Evolutionary conservation across 2,888 invertebrate genomes (phyloP).

Genomic region (Pecten maximus): DNA sequence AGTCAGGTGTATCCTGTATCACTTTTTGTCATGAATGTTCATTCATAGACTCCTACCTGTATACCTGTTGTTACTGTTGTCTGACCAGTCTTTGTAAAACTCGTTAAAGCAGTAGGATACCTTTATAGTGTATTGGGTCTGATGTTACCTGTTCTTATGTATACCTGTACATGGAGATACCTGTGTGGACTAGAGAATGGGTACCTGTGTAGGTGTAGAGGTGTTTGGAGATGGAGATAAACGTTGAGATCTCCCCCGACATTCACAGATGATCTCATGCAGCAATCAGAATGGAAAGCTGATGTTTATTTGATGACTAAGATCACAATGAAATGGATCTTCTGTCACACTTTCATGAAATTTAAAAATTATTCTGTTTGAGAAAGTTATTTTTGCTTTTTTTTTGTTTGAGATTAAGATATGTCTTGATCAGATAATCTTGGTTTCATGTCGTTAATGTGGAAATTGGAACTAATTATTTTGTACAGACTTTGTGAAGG

Average conservation of each 20-base stretch:
- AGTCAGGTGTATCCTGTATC: conserved; percentile 19
- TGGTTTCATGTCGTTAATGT: neutral
- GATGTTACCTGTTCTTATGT: neutral
- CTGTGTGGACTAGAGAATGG: neutral
- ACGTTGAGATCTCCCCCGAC: neutral
- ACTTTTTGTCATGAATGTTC: neutral
- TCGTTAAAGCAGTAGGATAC: neutral
- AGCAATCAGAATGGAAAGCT: neutral
- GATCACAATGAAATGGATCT: neutral
- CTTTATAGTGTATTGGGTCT: neutral
- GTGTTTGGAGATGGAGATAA: neutral
- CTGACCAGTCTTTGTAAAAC: neutral
- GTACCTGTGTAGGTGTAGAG: neutral
- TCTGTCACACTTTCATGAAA: neutral
- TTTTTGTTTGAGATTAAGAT: neutral
- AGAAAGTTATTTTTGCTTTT: neutral
- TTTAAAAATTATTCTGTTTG: neutral
- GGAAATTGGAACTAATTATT: neutral
- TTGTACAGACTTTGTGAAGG: neutral
- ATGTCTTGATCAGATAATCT: neutral
- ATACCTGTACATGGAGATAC: neutral
- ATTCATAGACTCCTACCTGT: neutral
- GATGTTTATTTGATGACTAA: neutral
- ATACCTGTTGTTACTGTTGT: neutral
- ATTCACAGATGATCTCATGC: neutral